These are phyloP conservation scores for Caenorhabditis inopinata DNA, from an alignment of 1,140 invertebrate genomes.

Conservation along the genomic window DNA sequence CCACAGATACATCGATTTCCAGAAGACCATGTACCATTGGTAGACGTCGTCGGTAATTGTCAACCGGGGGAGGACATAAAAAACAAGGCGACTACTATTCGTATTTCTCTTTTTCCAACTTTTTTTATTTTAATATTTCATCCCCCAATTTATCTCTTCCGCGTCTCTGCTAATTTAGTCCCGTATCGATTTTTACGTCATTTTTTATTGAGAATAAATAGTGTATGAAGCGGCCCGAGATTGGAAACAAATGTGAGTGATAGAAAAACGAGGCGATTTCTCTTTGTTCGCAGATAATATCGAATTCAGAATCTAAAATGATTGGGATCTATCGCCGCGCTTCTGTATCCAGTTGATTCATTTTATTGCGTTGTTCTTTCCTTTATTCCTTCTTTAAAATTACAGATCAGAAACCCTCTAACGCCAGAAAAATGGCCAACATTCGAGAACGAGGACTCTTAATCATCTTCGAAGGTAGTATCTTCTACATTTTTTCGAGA, in stretches of 20 bases:
- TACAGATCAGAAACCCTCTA: background rate
- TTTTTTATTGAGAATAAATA: slow-evolving; percentile 25
- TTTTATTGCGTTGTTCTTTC: slow-evolving; percentile 17
- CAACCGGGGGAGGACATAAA: background rate
- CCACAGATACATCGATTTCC: slow-evolving; percentile 59
- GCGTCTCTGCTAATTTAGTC: background rate
- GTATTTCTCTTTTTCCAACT: no score
- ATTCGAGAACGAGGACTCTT: slow-evolving; percentile 19
- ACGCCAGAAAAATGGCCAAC: background rate
- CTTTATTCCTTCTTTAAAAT: background rate
- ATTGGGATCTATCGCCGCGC: background rate
- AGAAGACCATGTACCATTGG: slow-evolving; percentile 60
- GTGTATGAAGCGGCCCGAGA: slow-evolving; percentile 4
- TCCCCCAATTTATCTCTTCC: background rate
- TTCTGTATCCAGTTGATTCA: background rate
- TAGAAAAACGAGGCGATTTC: slow-evolving; percentile 12
- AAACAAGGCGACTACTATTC: no score
- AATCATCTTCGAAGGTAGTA: slow-evolving; percentile 42
- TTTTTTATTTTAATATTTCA: slow-evolving; percentile 29
- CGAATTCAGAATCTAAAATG: background rate
- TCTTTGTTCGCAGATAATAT: background rate
- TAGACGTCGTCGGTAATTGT: slow-evolving; percentile 37
- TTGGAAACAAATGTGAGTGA: background rate
- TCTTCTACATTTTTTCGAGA: background rate
- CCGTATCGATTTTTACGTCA: slow-evolving; percentile 22